phyloP scores from a whole-genome alignment of 2,113 vertebrate genomes.

The Rissa tridactyla region DNA sequence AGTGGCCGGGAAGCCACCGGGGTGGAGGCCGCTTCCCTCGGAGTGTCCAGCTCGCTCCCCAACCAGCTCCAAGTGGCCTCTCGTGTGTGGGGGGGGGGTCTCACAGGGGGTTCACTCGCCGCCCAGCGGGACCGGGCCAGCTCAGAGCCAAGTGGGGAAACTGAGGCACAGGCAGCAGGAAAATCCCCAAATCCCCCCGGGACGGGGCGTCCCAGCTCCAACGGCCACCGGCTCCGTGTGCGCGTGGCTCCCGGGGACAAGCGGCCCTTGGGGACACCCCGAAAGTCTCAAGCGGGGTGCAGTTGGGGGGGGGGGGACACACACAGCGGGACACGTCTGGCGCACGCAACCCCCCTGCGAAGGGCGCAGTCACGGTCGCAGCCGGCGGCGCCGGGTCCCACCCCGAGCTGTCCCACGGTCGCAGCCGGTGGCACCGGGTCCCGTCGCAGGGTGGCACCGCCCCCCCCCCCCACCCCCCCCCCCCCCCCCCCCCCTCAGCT shows the following conservation, averaged over 20 bases:
- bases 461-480: too few species aligned
- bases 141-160: neutral
- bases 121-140: neutral
- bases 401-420: neutral
- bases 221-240: too few species aligned
- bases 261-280: neutral
- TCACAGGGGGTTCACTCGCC: neutral
- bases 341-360: neutral
- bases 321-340: neutral
- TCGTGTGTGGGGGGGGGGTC: neutral
- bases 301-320: too few species aligned
- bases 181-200: neutral
- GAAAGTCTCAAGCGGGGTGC: neutral
- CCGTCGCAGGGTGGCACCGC: neutral
- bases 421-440: neutral
- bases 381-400: neutral
- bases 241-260: neutral
- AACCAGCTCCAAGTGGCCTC: neutral
- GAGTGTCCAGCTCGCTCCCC: neutral
- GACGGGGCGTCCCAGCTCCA: too few species aligned
- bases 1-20: neutral
- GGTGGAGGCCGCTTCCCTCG: neutral
- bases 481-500: too few species aligned
- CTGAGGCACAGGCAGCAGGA: neutral
- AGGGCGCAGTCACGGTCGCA: neutral